These are phyloP conservation scores for Epinephelus lanceolatus DNA, from an alignment of 2,113 vertebrate species.

Conservation along the genomic window DNA sequence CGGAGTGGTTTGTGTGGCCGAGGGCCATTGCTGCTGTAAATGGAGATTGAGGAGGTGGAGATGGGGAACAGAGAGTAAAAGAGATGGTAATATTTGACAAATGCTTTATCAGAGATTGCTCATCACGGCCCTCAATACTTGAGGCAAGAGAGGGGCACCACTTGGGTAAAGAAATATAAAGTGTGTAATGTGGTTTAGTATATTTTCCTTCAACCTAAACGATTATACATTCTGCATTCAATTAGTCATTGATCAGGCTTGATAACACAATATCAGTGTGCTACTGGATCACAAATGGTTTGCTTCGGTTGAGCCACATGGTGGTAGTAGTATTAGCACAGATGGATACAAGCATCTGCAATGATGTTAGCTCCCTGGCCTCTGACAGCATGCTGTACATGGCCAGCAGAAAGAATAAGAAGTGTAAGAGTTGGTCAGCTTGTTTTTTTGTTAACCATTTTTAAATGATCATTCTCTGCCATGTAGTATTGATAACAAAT, in stretches of 20 bases:
- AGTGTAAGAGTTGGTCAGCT: neutral
- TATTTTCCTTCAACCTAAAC: neutral
- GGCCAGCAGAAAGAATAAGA: neutral
- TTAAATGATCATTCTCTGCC: neutral
- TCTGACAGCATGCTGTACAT: neutral
- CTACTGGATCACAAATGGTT: neutral
- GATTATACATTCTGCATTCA: neutral
- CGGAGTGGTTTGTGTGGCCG: constrained; percentile 41
- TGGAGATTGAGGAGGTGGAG: constrained; percentile 55
- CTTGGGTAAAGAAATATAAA: neutral
- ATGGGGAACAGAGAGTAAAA: constrained; percentile 41
- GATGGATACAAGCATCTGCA: neutral
- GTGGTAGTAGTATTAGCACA: neutral
- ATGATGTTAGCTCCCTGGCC: neutral
- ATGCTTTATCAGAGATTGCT: constrained; percentile 28
- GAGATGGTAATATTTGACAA: constrained; percentile 59
- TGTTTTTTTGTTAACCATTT: neutral
- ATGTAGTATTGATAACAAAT: neutral
- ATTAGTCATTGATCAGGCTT: neutral
- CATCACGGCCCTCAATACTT: constrained; percentile 4
- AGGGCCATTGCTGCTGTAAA: constrained; percentile 56
- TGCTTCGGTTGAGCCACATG: neutral
- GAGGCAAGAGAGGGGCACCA: neutral
- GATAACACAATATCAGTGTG: neutral
- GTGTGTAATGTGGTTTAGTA: neutral